Percentiles rank a stretch among this genome's conserved stretches.
Evolutionary conservation across 1,140 invertebrate species (phyloP).

Genomic region (Aphis gossypii): DNA sequence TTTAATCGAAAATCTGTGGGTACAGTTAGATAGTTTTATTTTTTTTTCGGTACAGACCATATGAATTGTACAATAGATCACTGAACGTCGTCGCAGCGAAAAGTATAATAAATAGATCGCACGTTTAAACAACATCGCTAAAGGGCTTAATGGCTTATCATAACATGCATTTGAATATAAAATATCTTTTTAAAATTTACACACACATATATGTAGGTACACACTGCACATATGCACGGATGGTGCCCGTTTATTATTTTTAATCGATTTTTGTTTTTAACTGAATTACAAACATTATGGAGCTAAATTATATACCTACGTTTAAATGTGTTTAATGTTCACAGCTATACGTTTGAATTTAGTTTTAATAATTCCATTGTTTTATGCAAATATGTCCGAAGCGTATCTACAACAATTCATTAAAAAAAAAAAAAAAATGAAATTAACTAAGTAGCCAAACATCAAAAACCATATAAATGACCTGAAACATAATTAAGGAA

Average conservation of each 20-base stretch:
- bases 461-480: not conserved
- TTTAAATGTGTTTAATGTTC: not conserved
- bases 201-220: not conserved
- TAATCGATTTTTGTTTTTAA: constrained; percentile 14
- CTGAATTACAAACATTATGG: not conserved
- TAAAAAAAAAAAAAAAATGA: not conserved
- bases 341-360: not conserved
- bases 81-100: not conserved
- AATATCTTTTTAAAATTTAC: not conserved
- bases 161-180: not conserved
- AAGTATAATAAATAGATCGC: not conserved
- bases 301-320: not conserved
- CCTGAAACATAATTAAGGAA: constrained; percentile 21
- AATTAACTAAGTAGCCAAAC: not conserved
- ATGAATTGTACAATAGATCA: not conserved
- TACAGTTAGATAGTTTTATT: not conserved
- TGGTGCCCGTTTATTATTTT: not conserved
- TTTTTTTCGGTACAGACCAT: not conserved
- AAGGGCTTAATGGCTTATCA: not conserved
- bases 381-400: not conserved
- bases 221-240: not conserved
- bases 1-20: not conserved
- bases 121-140: not conserved
- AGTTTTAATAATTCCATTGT: constrained; percentile 15
- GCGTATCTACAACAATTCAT: not conserved